phyloP scores from a whole-genome alignment of 2,113 vertebrate genomes.

The Corvus hawaiiensis region DNA sequence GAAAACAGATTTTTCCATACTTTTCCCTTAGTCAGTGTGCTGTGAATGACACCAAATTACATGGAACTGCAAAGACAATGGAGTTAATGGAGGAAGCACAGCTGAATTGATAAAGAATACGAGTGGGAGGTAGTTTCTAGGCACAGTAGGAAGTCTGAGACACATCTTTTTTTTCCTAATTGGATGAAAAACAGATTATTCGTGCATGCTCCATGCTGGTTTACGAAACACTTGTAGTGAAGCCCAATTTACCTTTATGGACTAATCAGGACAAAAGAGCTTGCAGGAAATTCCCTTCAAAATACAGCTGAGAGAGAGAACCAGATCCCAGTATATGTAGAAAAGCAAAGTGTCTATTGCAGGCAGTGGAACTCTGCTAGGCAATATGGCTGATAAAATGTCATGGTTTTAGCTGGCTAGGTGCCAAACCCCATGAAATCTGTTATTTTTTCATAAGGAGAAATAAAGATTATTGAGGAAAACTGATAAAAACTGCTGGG shows the following conservation, averaged over 20 bases:
- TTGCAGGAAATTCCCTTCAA: neutral
- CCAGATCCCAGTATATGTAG: neutral
- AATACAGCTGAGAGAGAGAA: neutral
- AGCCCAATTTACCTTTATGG: constrained; percentile 5
- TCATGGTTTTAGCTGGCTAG: too few relatives aligned
- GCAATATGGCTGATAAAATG: neutral
- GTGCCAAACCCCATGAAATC: too few relatives aligned
- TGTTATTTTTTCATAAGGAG: too few relatives aligned
- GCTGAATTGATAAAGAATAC: constrained; percentile 5
- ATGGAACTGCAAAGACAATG: neutral
- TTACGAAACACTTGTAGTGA: constrained; percentile 15
- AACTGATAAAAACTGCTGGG: too few relatives aligned
- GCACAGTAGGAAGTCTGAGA: neutral
- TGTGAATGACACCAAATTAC: neutral
- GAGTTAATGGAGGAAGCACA: neutral
- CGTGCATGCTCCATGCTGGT: neutral
- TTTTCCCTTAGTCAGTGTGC: neutral
- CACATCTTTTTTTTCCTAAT: constrained; percentile 10
- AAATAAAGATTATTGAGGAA: too few relatives aligned
- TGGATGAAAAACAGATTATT: constrained; percentile 48
- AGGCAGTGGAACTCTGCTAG: neutral
- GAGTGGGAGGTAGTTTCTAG: neutral
- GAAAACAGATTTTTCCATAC: neutral
- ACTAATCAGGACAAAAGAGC: neutral
- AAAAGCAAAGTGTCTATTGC: neutral